phyloP scores from a whole-genome alignment of 1,140 invertebrate genomes.

The Acromyrmex heyeri region DNA sequence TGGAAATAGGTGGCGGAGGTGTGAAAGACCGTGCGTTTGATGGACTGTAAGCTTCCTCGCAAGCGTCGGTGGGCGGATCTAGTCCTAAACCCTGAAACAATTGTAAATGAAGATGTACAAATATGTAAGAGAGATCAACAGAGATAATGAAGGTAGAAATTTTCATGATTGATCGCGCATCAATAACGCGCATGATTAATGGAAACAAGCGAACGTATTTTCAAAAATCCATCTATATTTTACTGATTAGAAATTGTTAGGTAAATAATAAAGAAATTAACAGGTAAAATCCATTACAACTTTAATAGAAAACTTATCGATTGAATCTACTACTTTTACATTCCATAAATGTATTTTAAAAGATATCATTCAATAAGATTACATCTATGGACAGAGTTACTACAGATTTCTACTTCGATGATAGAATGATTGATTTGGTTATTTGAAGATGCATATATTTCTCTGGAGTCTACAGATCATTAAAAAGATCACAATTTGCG shows the following conservation, averaged over 20 bases:
- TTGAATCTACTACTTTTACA: not conserved
- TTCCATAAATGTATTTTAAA: not conserved
- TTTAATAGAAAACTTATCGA: not conserved
- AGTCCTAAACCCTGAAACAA: conserved; percentile 83
- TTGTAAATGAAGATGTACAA: not conserved
- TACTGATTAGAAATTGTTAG: not conserved
- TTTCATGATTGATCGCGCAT: not conserved
- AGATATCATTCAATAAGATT: not conserved
- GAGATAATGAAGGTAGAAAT: not conserved
- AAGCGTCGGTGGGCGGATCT: conserved; percentile 75
- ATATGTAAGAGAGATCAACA: not conserved
- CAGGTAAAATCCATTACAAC: not conserved
- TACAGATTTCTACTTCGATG: conserved; percentile 47
- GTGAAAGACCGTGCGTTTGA: conserved; percentile 88
- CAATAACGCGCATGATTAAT: not conserved
- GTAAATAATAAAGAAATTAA: not conserved
- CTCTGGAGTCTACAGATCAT: not conserved
- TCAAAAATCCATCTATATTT: not conserved
- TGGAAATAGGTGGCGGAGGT: conserved; percentile 87
- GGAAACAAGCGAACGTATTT: not conserved
- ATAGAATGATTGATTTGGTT: not conserved
- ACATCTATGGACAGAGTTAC: not conserved
- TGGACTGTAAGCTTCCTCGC: conserved; percentile 86
- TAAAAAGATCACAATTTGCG: not conserved
- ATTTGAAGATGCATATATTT: not conserved